phyloP scores from a whole-genome alignment of 2,888 invertebrate species.

The Subacronicta megacephala region DNA sequence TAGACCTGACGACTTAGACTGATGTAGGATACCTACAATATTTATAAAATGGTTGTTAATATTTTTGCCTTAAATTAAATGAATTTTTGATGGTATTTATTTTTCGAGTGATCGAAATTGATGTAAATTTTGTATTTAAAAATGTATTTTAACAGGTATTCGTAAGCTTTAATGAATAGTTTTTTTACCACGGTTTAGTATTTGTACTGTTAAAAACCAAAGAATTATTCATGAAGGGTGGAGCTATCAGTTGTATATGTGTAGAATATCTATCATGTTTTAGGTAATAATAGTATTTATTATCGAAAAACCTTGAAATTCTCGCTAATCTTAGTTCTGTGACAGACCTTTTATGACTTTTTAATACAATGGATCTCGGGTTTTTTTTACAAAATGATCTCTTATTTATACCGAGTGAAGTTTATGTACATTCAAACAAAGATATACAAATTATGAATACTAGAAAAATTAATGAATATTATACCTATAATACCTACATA shows the following conservation, averaged over 20 bases:
- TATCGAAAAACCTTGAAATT: background rate
- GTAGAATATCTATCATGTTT: too few species aligned
- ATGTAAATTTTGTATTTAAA: slow-evolving; percentile 42
- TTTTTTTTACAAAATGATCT: too few species aligned
- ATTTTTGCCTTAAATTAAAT: slow-evolving; percentile 55
- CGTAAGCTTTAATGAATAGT: slow-evolving; percentile 58
- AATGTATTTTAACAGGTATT: slow-evolving; percentile 37
- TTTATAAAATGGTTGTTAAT: slow-evolving; percentile 58
- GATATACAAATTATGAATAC: too few species aligned
- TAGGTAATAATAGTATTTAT: background rate
- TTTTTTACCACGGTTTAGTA: slow-evolving; percentile 41
- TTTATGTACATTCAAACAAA: background rate
- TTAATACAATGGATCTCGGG: too few species aligned
- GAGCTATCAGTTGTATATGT: slow-evolving; percentile 27
- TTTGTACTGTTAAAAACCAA: slow-evolving; percentile 49
- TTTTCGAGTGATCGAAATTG: slow-evolving; percentile 31
- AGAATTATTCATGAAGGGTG: slow-evolving; percentile 50
- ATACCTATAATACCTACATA: too few species aligned
- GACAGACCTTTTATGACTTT: too few species aligned
- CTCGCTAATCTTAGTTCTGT: too few species aligned
- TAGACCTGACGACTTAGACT: slow-evolving; percentile 92
- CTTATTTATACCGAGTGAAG: too few species aligned
- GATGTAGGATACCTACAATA: slow-evolving; percentile 49
- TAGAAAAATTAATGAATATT: too few species aligned
- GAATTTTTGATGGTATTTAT: slow-evolving; percentile 43